Percentiles rank a stretch among this genome's conserved stretches.
These are phyloP conservation scores for Reinhardtius hippoglossoides DNA, from an alignment of 2,113 vertebrate genomes.

Conservation along the genomic window DNA sequence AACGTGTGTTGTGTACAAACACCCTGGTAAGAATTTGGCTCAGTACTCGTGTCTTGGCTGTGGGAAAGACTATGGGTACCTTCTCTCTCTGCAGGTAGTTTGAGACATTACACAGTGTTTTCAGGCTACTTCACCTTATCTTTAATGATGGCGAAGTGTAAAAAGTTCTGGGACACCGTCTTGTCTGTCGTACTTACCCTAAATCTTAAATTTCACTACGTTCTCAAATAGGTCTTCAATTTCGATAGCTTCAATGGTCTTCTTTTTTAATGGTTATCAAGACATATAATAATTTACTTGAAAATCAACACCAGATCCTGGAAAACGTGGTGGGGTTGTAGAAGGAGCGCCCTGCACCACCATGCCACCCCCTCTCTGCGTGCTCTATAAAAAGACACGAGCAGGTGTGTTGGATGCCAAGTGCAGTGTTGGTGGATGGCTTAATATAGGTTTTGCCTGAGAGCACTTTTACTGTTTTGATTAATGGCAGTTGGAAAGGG, in stretches of 20 bases:
- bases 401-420: constrained; percentile 68
- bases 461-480: constrained; percentile 60
- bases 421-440: constrained; percentile 48
- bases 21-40: too few species aligned
- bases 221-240: too few species aligned
- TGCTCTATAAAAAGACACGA: constrained; percentile 73
- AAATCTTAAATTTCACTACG: too few species aligned
- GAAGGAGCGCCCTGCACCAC: constrained; percentile 8
- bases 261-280: background rate
- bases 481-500: constrained; percentile 42
- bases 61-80: too few species aligned
- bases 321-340: background rate
- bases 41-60: too few species aligned
- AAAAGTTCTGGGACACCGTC: too few species aligned
- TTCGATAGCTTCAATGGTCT: background rate
- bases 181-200: too few species aligned
- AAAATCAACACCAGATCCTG: background rate
- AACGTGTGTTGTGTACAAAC: too few species aligned
- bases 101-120: too few species aligned
- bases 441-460: constrained; percentile 72
- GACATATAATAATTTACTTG: background rate
- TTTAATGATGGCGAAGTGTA: too few species aligned
- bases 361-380: constrained; percentile 1
- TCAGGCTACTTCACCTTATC: too few species aligned
- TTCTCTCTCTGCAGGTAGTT: too few species aligned